These are phyloP conservation scores for Hyles lineata DNA, from an alignment of 2,888 invertebrate genomes.

Conservation along the genomic window DNA sequence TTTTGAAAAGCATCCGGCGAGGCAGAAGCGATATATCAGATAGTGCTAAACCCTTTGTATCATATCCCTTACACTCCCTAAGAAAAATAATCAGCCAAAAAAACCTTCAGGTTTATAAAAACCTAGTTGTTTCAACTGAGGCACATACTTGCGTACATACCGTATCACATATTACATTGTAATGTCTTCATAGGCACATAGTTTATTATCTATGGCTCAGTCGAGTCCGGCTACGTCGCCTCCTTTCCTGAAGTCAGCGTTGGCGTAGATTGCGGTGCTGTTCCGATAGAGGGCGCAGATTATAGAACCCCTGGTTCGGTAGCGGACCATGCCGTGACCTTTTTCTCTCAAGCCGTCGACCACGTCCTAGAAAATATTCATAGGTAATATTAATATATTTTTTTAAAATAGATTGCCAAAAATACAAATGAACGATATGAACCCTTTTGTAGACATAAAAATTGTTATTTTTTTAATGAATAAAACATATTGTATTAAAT, in stretches of 20 bases:
- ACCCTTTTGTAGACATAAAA: too few relatives aligned
- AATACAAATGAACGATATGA: too few relatives aligned
- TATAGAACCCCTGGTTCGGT: constrained; percentile 87
- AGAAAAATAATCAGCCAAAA: neutral
- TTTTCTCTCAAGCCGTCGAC: constrained; percentile 86
- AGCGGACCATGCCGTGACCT: constrained; percentile 88
- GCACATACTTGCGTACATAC: neutral
- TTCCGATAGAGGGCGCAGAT: constrained; percentile 88
- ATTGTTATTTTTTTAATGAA: too few relatives aligned
- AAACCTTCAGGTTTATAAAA: neutral
- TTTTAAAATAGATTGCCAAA: too few relatives aligned
- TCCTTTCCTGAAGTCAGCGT: constrained; percentile 92
- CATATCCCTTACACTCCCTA: neutral
- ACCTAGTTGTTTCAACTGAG: constrained; percentile 11
- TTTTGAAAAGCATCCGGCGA: too few relatives aligned
- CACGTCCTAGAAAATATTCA: constrained; percentile 74
- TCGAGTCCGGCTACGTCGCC: constrained; percentile 91
- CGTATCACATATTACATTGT: constrained; percentile 36
- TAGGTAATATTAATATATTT: neutral
- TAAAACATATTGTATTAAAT: too few relatives aligned
- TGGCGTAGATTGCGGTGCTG: constrained; percentile 87
- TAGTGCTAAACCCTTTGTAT: too few relatives aligned
- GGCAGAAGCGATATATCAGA: too few relatives aligned
- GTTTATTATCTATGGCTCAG: constrained; percentile 49
- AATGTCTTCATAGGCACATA: constrained; percentile 29